Evolutionary conservation across 64 coral and sea anemone species (phyloP), one percentile per base, ranked within the genome.

Genomic region (Dendrophyllia cribrosa): DNA sequence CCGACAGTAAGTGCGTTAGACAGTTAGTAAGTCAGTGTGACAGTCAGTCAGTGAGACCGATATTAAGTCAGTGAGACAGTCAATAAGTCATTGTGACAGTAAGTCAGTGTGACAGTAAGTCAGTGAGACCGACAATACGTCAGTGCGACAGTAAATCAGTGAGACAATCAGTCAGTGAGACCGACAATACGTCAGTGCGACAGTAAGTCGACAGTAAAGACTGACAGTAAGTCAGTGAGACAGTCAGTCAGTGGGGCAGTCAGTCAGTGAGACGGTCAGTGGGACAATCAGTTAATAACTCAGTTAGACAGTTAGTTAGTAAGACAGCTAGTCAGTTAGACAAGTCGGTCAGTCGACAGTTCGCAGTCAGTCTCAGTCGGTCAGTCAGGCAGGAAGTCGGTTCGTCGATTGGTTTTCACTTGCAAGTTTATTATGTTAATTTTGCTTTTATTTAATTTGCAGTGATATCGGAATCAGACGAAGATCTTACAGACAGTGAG

Each of bases 391-490:
- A 14, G 0, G 11, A 7, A 49, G 3, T 69, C 22, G 19, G 22
- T 69, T 34, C 34, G 34, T 59, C n/a, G 2, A 56, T 22, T 56
- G 51, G 50, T 82, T 44, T 72, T 72, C 17, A 7, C 9, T 22
- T 72, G 43, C 21, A 10, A 22, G 7, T 3, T 7, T 72, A 5
- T 9, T 7, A 9, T 25, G 4, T 22, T 23, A 20, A 19, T 6
- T 8, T 24, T 84, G 11, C 2, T 65, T 77, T 77, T 5, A 10
- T 69, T 64, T 75, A 14, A 17, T 19, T 92, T 92, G 19, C 68
- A 92, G 90, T 92, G 85, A 58, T 82, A 7, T 92, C 90, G 24
- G 90, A 92, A 61, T 86, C 74, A 20, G 81, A 92, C 8, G 81
- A 92, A 72, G 82, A 86, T 77, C 81, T 86, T 25, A 50, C 81